A percentile compares a stretch with the other conserved stretches of the same genome.
Conservation (phyloP, 1,140 invertebrate genomes). For the Drosophila yakuba region DNA sequence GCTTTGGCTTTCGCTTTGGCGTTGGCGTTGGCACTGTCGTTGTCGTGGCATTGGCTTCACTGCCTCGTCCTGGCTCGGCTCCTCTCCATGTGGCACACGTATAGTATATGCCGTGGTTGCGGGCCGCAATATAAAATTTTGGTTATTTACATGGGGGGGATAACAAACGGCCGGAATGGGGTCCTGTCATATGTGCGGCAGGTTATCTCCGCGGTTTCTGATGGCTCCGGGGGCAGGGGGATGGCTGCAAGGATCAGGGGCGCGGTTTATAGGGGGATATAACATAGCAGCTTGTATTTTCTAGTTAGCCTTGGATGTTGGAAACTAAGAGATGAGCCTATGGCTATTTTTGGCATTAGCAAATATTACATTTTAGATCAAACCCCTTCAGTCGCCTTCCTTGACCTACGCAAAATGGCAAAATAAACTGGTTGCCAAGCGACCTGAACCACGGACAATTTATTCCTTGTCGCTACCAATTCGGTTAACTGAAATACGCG, state of each 20-base stretch:
- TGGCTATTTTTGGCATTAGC: neutral
- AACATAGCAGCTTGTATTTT: too few relatives aligned
- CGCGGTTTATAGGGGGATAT: neutral
- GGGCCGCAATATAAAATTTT: slow-evolving; percentile 69
- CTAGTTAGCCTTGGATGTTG: too few relatives aligned
- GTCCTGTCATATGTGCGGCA: slow-evolving; percentile 52
- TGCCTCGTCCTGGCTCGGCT: slow-evolving; percentile 20
- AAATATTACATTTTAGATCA: neutral
- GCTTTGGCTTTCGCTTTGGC: neutral
- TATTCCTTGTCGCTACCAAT: slow-evolving; percentile 8
- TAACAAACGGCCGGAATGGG: slow-evolving; percentile 31
- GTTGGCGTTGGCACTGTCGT: too few relatives aligned
- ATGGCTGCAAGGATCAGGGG: slow-evolving; percentile 1
- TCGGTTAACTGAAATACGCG: slow-evolving; percentile 16
- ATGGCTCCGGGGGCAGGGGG: slow-evolving; percentile 7
- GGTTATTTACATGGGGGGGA: slow-evolving; percentile 68
- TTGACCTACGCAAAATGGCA: slow-evolving; percentile 3
- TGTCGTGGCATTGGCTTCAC: neutral
- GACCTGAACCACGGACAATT: slow-evolving; percentile 25
- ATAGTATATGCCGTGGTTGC: slow-evolving; percentile 57
- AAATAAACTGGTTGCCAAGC: slow-evolving; percentile 55
- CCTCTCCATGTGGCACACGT: slow-evolving; percentile 51
- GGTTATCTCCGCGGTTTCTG: slow-evolving; percentile 44
- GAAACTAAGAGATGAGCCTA: too few relatives aligned
- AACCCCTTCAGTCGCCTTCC: neutral